A percentile compares a stretch with the other conserved stretches of the same genome.
phyloP scores from a whole-genome alignment of 2,113 vertebrate species.

The Vireo altiloquus region DNA sequence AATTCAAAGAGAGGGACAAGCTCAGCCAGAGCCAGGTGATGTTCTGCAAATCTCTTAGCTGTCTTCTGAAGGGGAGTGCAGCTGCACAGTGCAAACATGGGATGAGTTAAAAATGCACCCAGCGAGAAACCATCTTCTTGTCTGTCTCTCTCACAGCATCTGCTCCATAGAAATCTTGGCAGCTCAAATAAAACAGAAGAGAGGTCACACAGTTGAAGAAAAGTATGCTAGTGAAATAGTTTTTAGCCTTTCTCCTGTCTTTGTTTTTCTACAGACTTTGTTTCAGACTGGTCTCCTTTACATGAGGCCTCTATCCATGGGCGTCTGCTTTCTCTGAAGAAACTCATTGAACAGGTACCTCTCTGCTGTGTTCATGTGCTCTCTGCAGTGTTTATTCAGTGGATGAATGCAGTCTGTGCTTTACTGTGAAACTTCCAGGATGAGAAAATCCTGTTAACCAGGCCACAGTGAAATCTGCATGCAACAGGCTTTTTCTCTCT shows the following conservation, averaged over 20 bases:
- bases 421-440: background rate
- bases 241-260: background rate
- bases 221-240: background rate
- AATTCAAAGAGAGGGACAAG: background rate
- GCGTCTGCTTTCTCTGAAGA: constrained; percentile 72
- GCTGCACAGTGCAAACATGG: background rate
- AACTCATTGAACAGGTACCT: constrained; percentile 81
- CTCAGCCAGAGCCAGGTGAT: background rate
- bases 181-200: background rate
- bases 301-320: constrained; percentile 87
- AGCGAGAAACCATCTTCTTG: background rate
- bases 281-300: constrained; percentile 87
- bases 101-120: background rate
- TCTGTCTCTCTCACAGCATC: background rate
- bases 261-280: constrained; percentile 58
- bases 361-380: background rate
- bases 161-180: background rate
- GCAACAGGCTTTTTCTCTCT: background rate
- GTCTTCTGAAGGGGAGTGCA: background rate
- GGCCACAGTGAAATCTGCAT: background rate
- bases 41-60: background rate
- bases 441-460: background rate
- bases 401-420: background rate
- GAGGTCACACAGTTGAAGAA: background rate
- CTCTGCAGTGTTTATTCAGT: background rate